Conservation (phyloP, 2,113 vertebrate genomes). For the Murina feae region DNA sequence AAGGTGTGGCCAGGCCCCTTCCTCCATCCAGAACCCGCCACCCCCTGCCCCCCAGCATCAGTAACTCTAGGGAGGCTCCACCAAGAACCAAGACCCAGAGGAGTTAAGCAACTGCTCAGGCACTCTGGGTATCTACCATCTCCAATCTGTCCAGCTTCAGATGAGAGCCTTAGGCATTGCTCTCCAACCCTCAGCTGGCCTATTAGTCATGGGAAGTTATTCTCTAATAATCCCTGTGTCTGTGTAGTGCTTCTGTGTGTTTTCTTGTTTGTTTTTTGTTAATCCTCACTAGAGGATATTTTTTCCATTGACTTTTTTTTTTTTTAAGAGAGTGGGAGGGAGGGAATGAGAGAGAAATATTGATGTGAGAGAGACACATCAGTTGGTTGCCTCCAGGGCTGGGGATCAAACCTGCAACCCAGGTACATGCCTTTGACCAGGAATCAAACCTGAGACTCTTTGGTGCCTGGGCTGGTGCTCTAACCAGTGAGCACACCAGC, state of each 20-base stretch:
- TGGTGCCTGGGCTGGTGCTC: too few relatives aligned
- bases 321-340: too few relatives aligned
- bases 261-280: too few relatives aligned
- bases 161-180: not conserved
- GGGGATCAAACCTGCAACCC: too few relatives aligned
- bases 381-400: too few relatives aligned
- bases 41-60: not conserved
- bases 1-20: slow-evolving; percentile 38
- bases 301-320: too few relatives aligned
- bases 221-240: not conserved
- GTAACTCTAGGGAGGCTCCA: not conserved
- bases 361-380: too few relatives aligned
- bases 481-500: too few relatives aligned
- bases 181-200: not conserved
- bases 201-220: not conserved
- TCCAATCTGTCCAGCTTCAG: not conserved
- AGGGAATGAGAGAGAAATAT: too few relatives aligned
- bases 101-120: not conserved
- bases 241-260: not conserved
- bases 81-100: not conserved
- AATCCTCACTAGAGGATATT: too few relatives aligned
- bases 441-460: too few relatives aligned
- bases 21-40: not conserved
- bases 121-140: rapidly evolving
- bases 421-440: too few relatives aligned